phyloP scores from a whole-genome alignment of 2,888 invertebrate genomes.

The Exephanes ischioxanthus region DNA sequence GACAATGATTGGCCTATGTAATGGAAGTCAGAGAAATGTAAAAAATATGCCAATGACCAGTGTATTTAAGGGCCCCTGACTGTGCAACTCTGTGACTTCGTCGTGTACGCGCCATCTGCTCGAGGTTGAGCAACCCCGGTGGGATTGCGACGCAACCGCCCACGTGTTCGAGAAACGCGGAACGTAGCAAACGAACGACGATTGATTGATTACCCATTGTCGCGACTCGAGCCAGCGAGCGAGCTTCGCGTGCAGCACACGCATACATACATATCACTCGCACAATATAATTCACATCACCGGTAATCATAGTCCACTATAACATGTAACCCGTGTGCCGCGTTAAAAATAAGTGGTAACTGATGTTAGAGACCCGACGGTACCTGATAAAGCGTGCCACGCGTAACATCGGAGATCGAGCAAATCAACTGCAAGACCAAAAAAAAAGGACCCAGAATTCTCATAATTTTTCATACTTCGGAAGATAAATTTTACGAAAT shows the following conservation, averaged over 20 bases:
- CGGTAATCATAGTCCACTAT: constrained; percentile 7
- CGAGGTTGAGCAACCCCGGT: constrained; percentile 46
- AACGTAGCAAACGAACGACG: constrained; percentile 53
- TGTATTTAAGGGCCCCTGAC: not conserved
- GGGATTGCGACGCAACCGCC: constrained; percentile 34
- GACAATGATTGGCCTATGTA: not conserved
- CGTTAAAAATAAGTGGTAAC: constrained; percentile 39
- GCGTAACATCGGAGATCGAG: not conserved
- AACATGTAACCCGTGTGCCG: not conserved
- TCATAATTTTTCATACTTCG: not conserved
- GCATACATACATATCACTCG: not conserved
- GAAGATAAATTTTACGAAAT: not conserved
- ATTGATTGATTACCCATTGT: constrained; percentile 71
- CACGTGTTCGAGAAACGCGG: constrained; percentile 53
- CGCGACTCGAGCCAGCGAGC: constrained; percentile 50
- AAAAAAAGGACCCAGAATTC: not conserved
- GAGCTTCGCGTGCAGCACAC: not conserved
- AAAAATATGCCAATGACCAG: not conserved
- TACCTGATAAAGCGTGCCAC: not conserved
- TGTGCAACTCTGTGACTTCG: not conserved
- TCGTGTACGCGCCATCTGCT: constrained; percentile 5
- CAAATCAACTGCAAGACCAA: not conserved
- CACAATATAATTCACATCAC: constrained; percentile 23
- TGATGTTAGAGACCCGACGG: not conserved
- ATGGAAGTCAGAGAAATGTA: not conserved